Evolutionary conservation across 2,888 invertebrate genomes (phyloP).

Genomic region (Rotaria socialis): DNA sequence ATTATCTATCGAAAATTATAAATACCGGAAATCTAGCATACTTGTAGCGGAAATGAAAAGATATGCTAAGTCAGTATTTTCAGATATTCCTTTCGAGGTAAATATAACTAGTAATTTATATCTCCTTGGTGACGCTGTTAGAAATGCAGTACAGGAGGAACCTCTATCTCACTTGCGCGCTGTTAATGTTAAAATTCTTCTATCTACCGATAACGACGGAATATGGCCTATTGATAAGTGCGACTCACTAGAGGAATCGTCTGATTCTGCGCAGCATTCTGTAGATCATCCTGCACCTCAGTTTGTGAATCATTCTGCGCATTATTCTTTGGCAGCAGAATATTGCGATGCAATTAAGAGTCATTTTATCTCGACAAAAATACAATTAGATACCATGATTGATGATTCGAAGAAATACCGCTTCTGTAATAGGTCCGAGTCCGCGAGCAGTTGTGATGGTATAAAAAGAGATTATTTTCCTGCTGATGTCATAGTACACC

Average conservation of each 20-base stretch:
- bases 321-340: background rate
- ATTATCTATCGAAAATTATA: background rate
- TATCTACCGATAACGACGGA: background rate
- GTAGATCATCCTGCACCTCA: no score
- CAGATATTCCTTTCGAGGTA: background rate
- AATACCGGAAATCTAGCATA: background rate
- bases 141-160: background rate
- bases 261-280: no score
- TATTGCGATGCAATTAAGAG: background rate
- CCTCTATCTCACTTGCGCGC: background rate
- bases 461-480: background rate
- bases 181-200: background rate
- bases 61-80: background rate
- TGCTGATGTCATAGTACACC: background rate
- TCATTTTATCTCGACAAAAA: background rate
- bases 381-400: background rate
- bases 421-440: background rate
- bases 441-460: background rate
- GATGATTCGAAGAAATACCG: background rate
- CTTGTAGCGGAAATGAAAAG: background rate
- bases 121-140: background rate
- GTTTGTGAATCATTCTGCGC: background rate
- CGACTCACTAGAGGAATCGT: background rate
- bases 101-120: constrained; percentile 13
- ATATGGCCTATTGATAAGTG: constrained; percentile 8